Evolutionary conservation across 2,113 vertebrate genomes (phyloP).

Genomic region (Aleadryas rufinucha): DNA sequence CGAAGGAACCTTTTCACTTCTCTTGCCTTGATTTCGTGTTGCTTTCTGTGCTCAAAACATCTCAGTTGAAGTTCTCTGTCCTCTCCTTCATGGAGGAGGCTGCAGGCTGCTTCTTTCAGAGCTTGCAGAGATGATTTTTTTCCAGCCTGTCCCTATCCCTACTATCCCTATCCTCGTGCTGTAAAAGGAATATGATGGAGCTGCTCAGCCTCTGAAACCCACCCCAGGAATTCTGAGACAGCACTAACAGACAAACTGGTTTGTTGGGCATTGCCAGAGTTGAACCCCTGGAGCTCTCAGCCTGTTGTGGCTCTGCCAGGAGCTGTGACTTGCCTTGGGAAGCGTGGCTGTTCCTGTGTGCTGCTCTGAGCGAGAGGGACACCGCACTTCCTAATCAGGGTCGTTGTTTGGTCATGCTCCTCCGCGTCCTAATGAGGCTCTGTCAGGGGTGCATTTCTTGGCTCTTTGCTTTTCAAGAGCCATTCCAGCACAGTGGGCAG

Average conservation of each 20-base stretch:
- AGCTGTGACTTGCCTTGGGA: background rate
- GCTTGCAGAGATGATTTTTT: background rate
- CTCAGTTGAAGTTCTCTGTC: background rate
- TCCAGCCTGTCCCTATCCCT: background rate
- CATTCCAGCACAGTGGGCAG: background rate
- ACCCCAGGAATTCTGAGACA: background rate
- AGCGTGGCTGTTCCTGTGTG: background rate
- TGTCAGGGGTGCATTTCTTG: background rate
- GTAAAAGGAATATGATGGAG: background rate
- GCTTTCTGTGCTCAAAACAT: background rate
- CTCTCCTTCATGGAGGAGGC: background rate
- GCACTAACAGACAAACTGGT: background rate
- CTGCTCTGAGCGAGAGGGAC: fast-evolving
- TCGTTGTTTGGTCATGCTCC: background rate
- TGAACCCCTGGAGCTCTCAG: background rate
- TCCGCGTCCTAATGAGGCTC: background rate
- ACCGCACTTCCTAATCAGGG: background rate
- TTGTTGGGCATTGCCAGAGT: background rate
- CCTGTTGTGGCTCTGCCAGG: background rate
- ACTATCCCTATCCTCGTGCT: background rate
- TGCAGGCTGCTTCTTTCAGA: background rate
- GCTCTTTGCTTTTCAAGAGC: slow-evolving; percentile 3
- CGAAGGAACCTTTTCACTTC: background rate
- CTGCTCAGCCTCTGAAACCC: background rate
- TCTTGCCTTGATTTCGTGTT: background rate